Conservation (phyloP, 2,113 vertebrate species). For the Panthera tigris region DNA sequence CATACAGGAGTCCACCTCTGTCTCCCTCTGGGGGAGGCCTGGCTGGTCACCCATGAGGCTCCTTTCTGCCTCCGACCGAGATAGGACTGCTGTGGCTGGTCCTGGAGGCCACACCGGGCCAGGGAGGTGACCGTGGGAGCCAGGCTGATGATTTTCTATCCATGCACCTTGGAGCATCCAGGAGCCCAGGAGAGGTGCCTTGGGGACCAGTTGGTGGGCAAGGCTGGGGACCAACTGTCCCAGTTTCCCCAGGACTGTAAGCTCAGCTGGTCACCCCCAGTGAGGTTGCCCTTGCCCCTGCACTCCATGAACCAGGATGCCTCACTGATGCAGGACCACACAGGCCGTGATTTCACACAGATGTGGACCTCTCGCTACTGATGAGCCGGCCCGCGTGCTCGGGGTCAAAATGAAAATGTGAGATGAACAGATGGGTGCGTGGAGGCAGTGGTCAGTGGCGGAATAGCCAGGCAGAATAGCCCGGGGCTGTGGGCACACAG, state of each 20-base stretch:
- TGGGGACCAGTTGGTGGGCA: neutral
- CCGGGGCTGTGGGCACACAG: neutral
- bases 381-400: fast-evolving
- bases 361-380: too few species aligned
- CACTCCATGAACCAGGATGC: too few species aligned
- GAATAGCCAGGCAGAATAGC: neutral
- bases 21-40: neutral
- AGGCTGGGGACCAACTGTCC: neutral
- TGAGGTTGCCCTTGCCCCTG: neutral
- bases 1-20: too few species aligned
- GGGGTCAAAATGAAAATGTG: neutral
- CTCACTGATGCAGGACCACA: neutral
- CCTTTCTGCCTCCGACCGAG: neutral
- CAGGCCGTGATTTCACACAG: neutral
- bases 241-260: neutral
- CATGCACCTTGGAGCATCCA: fast-evolving
- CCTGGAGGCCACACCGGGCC: neutral
- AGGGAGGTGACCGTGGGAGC: fast-evolving
- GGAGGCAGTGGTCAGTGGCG: neutral
- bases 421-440: neutral
- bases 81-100: too few species aligned
- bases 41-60: neutral
- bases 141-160: neutral
- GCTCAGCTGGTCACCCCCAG: neutral
- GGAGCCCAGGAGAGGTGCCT: too few species aligned